These are phyloP conservation scores for Aegithalos caudatus DNA, from an alignment of 2,113 vertebrate genomes.

Conservation along the genomic window DNA sequence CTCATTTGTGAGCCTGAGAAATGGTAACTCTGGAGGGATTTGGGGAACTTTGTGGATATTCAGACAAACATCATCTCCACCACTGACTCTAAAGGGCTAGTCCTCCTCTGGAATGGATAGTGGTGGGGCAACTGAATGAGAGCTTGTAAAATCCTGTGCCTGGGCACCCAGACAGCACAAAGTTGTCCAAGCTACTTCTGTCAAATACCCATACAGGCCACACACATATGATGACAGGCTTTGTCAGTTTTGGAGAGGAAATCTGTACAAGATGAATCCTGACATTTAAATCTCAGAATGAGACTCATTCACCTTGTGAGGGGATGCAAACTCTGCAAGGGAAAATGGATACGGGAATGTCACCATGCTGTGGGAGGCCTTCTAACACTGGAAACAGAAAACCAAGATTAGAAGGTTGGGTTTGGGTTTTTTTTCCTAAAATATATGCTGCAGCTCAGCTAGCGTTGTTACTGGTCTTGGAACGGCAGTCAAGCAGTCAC, in stretches of 20 bases:
- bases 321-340: not conserved
- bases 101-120: not conserved
- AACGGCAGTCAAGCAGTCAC: not conserved
- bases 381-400: slow-evolving; percentile 39
- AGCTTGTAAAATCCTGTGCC: not conserved
- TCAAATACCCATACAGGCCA: not conserved
- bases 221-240: not conserved
- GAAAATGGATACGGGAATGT: not conserved
- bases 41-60: not conserved
- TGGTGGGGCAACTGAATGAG: not conserved
- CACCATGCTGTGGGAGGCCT: slow-evolving; percentile 29
- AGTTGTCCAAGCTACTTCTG: not conserved
- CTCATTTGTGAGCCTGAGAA: not conserved
- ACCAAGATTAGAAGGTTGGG: slow-evolving; percentile 62
- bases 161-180: not conserved
- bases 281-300: slow-evolving; percentile 28
- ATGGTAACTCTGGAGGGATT: not conserved
- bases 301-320: not conserved
- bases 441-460: slow-evolving; percentile 12
- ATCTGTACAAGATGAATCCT: not conserved
- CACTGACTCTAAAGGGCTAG: not conserved
- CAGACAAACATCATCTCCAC: not conserved
- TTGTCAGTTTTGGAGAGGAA: slow-evolving; percentile 5
- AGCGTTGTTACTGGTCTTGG: not conserved
- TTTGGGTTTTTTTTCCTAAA: slow-evolving; percentile 34